Evolutionary conservation across 2,797 vertebrate genomes (phyloP), one percentile per base, ranked within the genome.

Genomic region (Chrosomus eos): DNA sequence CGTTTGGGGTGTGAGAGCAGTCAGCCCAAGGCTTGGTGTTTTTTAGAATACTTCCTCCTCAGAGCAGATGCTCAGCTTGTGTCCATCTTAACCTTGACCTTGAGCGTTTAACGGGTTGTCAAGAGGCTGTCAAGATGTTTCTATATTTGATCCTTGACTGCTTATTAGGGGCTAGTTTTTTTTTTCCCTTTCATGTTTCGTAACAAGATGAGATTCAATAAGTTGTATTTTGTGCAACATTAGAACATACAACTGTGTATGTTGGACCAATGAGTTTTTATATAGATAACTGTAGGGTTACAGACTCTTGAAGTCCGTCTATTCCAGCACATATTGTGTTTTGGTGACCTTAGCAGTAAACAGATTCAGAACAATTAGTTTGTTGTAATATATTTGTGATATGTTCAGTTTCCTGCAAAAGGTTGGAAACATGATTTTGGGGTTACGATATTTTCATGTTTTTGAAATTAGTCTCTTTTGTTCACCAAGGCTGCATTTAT

Each of bases 51-150:
- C 55, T 48, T 66, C 28, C 45, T 68, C 31, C 78, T 80, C 64
- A 16, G 45, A 70, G 45, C 45, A 68, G 64, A 48, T 80, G 78
- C 64, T 67, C 28, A 7, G 64, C 13, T 51, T 68, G 62, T 64
- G 58, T 64, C 81, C 23, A 33, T 66, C 38, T 75, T 66, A 76
- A 83, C 81, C 43, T 75, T 76, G 81, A 76, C 72, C 81, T 76
- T 53, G 36, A 48, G 8, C 21, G 3, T 66, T 66, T 75, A 74
- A 45, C 9, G 6, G 43, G 28, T 66, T 75, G 81, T 82, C 71
- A 74, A 36, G 31, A 66, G 43, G 43, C 55, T 64, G 53, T 72
- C 53, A 60, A 43, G 8, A 71, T 58, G n/a, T 43, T 81, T 71
- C 67, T 71, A 71, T 81, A 71, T 82, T 60, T 82, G 53, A 62